phyloP scores from a whole-genome alignment of 2,888 invertebrate genomes.

The Drosophila leonis region DNA sequence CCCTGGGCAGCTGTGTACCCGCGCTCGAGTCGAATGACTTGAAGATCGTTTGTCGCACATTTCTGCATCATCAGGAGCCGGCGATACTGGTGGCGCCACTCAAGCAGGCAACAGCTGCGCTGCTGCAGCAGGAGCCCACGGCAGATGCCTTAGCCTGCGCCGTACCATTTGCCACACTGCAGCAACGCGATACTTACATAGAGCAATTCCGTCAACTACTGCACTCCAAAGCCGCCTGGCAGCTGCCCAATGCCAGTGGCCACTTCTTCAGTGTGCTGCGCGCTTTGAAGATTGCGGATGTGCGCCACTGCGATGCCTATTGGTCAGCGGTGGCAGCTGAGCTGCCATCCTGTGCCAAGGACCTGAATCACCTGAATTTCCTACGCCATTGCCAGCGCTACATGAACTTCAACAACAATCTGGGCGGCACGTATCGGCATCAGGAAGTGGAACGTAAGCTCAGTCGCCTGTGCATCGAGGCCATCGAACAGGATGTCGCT shows the following conservation, averaged over 20 bases:
- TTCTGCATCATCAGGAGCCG: conserved; percentile 86
- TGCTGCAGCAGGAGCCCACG: conserved; percentile 76
- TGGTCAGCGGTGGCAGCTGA: conserved; percentile 85
- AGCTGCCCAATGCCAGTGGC: conserved; percentile 76
- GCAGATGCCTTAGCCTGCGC: conserved; percentile 85
- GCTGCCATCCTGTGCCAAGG: conserved; percentile 72
- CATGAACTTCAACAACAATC: conserved; percentile 86
- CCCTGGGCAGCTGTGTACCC: conserved; percentile 82
- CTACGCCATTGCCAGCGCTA: conserved; percentile 86
- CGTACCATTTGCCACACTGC: conserved; percentile 85
- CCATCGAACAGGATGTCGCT: conserved; percentile 81
- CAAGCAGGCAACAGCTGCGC: conserved; percentile 83
- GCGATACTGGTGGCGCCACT: conserved; percentile 85
- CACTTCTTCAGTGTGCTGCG: conserved; percentile 85
- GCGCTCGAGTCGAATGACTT: conserved; percentile 85
- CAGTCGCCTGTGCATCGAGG: conserved; percentile 83
- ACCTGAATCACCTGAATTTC: conserved; percentile 75
- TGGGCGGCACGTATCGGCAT: conserved; percentile 86
- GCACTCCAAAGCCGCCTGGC: conserved; percentile 69
- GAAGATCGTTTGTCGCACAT: conserved; percentile 84
- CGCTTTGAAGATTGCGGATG: conserved; percentile 86
- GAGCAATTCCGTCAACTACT: conserved; percentile 81
- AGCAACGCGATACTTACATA: conserved; percentile 85
- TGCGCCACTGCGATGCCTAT: conserved; percentile 85
- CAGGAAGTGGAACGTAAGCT: conserved; percentile 85